Percentiles rank a stretch among this genome's conserved stretches.
Evolutionary conservation across 2,888 invertebrate species (phyloP).

Genomic region (Chymomyza caudatula): DNA sequence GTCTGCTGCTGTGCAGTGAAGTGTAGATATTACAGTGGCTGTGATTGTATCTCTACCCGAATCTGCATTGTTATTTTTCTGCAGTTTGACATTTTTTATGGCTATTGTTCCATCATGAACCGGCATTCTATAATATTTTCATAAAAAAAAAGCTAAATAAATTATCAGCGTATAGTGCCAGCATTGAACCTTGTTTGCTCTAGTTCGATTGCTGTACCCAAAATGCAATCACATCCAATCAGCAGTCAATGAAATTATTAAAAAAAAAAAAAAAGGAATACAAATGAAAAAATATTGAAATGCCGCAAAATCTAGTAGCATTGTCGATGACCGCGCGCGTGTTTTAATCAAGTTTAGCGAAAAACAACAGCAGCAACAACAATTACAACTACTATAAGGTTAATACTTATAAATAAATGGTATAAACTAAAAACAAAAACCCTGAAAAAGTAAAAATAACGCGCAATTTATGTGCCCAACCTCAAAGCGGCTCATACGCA

Average conservation of each 20-base stretch:
- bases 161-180: constrained; percentile 18
- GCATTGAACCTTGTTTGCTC: neutral
- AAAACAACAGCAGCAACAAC: constrained; percentile 6
- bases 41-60: neutral
- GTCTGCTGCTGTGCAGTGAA: neutral
- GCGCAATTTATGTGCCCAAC: constrained; percentile 43
- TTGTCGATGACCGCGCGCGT: constrained; percentile 17
- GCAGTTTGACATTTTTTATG: constrained; percentile 4
- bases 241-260: neutral
- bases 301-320: constrained; percentile 7
- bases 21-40: neutral
- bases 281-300: neutral
- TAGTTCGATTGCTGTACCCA: neutral
- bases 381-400: constrained; percentile 13
- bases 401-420: constrained; percentile 5
- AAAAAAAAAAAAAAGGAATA: neutral
- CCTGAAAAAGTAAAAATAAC: constrained; percentile 42
- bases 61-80: neutral
- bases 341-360: constrained; percentile 35
- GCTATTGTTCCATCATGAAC: neutral
- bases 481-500: neutral
- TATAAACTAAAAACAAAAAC: constrained; percentile 12
- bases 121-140: neutral
- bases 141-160: neutral
- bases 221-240: constrained; percentile 14